phyloP scores from a whole-genome alignment of 1,140 invertebrate genomes.

The Akabosia matsudoensis region DNA sequence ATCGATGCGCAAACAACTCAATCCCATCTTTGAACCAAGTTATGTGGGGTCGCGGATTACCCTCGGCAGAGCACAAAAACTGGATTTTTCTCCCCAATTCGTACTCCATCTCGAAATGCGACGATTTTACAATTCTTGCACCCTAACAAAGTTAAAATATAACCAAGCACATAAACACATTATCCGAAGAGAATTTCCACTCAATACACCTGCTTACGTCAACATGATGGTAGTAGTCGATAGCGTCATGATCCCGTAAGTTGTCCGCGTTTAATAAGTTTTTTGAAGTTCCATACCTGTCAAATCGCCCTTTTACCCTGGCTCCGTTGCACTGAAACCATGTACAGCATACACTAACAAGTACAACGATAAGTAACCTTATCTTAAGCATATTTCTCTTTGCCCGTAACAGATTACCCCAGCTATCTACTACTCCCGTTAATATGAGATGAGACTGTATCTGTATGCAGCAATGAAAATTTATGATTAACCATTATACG shows the following conservation, averaged over 20 bases:
- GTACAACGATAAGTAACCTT: too few species aligned
- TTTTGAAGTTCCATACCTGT: conserved; percentile 60
- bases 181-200: conserved; percentile 53
- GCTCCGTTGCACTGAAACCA: conserved; percentile 46
- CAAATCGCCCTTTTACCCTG: conserved; percentile 50
- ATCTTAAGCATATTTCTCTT: too few species aligned
- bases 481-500: too few species aligned
- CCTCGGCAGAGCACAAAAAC: conserved; percentile 60
- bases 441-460: too few species aligned
- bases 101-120: conserved; percentile 62
- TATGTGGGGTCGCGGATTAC: conserved; percentile 57
- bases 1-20: conserved; percentile 58
- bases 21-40: conserved; percentile 65
- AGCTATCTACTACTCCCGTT: too few species aligned
- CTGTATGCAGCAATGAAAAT: too few species aligned
- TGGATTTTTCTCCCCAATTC: conserved; percentile 60
- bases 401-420: too few species aligned
- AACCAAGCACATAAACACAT: background rate
- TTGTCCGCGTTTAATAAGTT: conserved; percentile 62
- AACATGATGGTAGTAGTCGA: conserved; percentile 76
- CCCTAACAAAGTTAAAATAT: conserved; percentile 51
- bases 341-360: too few species aligned
- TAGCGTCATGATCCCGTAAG: conserved; percentile 49
- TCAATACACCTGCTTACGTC: conserved; percentile 84
- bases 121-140: conserved; percentile 58